These are phyloP conservation scores for Trinorchestia longiramus DNA, from an alignment of 1,140 invertebrate species.

Conservation along the genomic window DNA sequence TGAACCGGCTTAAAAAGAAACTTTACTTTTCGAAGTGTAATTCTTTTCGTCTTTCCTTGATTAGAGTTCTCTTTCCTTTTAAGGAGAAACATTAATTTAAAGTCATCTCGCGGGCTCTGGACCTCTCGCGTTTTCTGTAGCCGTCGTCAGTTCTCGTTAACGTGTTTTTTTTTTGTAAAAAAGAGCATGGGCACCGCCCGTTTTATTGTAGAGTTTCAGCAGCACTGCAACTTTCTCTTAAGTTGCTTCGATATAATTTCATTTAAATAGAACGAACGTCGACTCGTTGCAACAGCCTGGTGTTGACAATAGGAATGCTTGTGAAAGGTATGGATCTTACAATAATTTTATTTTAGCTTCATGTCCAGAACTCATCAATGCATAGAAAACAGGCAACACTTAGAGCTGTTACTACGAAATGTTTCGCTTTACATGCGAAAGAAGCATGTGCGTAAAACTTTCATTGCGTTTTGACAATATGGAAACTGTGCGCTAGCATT, in stretches of 20 bases:
- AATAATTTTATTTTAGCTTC: neutral
- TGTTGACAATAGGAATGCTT: neutral
- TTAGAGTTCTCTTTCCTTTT: neutral
- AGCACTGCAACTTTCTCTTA: neutral
- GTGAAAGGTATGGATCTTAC: neutral
- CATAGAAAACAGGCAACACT: no score
- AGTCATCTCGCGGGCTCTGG: neutral
- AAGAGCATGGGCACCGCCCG: no score
- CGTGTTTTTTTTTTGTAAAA: neutral
- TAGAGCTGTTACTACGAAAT: no score
- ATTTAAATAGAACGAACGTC: neutral
- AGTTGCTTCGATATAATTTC: neutral
- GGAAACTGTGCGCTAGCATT: no score
- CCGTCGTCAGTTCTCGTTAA: neutral
- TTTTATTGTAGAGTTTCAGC: neutral
- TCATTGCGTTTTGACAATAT: no score
- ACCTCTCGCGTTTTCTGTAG: neutral
- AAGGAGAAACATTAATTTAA: conserved; percentile 2
- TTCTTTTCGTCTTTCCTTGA: neutral
- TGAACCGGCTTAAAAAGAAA: neutral
- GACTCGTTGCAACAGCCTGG: neutral
- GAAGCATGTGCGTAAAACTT: no score
- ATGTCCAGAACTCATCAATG: no score
- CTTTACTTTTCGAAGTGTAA: neutral
- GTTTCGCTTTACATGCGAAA: no score